Percentiles rank a stretch among this genome's conserved stretches.
These are phyloP conservation scores for Tubulanus polymorphus DNA, from an alignment of 2,888 invertebrate species.

Conservation along the genomic window DNA sequence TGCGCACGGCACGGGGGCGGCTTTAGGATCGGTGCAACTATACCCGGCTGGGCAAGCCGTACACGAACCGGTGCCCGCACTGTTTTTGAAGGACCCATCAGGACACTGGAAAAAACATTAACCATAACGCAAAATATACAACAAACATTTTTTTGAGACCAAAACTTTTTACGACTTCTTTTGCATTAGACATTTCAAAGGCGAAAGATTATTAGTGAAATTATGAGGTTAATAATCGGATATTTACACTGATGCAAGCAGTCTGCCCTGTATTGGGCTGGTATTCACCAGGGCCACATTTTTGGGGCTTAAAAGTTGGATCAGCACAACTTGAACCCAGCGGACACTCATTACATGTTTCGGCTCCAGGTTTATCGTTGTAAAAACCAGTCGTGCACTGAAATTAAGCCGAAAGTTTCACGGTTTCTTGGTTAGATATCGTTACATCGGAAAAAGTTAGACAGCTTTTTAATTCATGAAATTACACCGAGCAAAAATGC, in stretches of 20 bases:
- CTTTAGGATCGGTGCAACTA: conserved; percentile 19
- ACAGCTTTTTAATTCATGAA: too few species aligned
- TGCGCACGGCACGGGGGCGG: conserved; percentile 13
- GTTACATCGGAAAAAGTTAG: too few species aligned
- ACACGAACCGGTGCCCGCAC: conserved; percentile 23
- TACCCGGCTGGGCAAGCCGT: conserved; percentile 25
- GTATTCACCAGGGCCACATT: too few species aligned
- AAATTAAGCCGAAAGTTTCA: neutral
- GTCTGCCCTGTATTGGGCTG: too few species aligned
- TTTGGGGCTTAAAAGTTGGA: conserved; percentile 7
- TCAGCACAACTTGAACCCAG: conserved; percentile 16
- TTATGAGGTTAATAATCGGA: too few species aligned
- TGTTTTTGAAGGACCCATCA: conserved; percentile 33
- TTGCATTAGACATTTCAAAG: too few species aligned
- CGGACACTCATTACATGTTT: conserved; percentile 11
- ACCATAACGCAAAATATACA: too few species aligned
- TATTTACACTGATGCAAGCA: too few species aligned
- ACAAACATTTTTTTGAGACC: too few species aligned
- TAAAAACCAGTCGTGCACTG: conserved; percentile 15
- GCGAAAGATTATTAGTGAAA: too few species aligned
- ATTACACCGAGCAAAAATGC: conserved; percentile 1
- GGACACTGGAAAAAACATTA: conserved; percentile 32
- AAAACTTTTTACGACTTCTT: too few species aligned
- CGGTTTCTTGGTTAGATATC: too few species aligned
- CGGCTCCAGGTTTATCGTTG: conserved; percentile 9